Percentiles rank a stretch among this genome's conserved stretches.
Conservation (phyloP, 2,113 vertebrate species). For the Heterotilapia buettikoferi region DNA sequence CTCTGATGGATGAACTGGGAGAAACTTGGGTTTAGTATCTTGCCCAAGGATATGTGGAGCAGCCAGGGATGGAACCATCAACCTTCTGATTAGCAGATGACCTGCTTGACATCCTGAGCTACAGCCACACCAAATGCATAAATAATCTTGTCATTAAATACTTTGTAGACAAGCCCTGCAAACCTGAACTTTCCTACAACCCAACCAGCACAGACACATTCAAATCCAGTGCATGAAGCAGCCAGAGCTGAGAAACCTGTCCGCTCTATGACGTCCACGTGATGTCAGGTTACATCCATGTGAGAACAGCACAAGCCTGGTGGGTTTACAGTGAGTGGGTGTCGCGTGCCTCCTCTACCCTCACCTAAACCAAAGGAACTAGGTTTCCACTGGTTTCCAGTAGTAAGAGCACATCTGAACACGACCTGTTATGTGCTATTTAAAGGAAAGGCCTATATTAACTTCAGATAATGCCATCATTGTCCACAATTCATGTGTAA, state of each 20-base stretch:
- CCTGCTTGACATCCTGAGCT: neutral
- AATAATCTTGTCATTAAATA: neutral
- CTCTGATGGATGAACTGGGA: neutral
- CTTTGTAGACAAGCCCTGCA: neutral
- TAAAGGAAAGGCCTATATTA: neutral
- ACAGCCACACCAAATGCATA: neutral
- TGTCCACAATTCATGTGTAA: rapidly evolving
- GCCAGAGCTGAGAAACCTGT: neutral
- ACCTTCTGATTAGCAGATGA: neutral
- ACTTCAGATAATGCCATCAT: neutral
- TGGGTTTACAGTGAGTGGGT: neutral
- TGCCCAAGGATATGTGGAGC: neutral
- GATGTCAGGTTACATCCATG: neutral
- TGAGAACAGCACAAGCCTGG: neutral
- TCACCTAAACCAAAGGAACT: neutral
- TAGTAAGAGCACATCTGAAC: neutral
- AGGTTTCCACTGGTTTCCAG: neutral
- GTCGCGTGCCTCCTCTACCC: neutral
- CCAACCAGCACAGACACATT: neutral
- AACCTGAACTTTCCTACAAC: neutral
- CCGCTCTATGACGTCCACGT: neutral
- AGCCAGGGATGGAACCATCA: neutral
- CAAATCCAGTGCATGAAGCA: neutral
- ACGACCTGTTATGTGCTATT: neutral
- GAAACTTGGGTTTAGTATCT: neutral